phyloP scores from a whole-genome alignment of 2,113 vertebrate genomes.

The Colius striatus region DNA sequence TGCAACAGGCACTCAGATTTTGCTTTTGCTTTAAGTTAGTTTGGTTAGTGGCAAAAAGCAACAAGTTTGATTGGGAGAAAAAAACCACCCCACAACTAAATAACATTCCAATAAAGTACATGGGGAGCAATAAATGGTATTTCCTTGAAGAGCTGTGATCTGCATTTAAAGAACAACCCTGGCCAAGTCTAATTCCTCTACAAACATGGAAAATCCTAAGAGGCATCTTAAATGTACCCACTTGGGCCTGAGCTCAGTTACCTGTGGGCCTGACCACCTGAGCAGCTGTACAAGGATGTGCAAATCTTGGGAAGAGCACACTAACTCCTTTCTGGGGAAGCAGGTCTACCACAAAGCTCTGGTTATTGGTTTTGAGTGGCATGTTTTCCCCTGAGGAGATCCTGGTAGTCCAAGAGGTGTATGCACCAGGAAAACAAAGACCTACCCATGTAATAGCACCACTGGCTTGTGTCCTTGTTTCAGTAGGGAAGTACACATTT shows the following conservation, averaged over 20 bases:
- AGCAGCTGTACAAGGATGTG: neutral
- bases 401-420: neutral
- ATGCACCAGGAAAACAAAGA: neutral
- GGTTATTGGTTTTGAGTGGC: neutral
- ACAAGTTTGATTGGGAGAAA: neutral
- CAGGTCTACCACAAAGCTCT: neutral
- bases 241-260: neutral
- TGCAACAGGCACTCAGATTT: neutral
- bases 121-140: neutral
- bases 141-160: neutral
- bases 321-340: neutral
- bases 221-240: neutral
- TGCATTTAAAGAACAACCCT: neutral
- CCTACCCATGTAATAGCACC: neutral
- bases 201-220: neutral
- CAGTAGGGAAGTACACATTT: neutral
- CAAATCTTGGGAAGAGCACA: neutral
- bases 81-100: neutral
- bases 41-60: slow-evolving; percentile 73
- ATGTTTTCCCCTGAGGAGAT: neutral
- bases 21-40: slow-evolving; percentile 66
- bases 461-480: neutral
- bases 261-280: neutral
- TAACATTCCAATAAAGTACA: neutral
- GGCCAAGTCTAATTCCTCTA: neutral